Evolutionary conservation across 2,113 vertebrate genomes (phyloP), one percentile per base, ranked within the genome.

Genomic region (Xenopus borealis): DNA sequence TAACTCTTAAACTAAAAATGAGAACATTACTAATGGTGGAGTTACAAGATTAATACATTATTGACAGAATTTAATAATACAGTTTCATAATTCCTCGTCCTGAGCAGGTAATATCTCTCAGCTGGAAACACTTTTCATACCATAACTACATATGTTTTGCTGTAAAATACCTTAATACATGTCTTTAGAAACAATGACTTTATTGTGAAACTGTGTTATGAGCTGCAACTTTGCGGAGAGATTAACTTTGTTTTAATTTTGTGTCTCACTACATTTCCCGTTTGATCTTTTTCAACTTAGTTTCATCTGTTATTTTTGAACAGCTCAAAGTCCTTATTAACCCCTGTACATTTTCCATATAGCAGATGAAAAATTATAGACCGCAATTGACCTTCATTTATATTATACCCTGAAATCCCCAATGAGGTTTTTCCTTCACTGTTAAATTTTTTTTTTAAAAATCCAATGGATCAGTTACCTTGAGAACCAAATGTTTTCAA

Each of bases 31-130:
- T 79, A 80, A 66, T 77, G 85, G 84, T 86, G 83, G 72, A 83
- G 82, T 83, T 83, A 84, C 80, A 86, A 88, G 89, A 87, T 90
- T 93, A 91, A 90, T 88, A 79, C 66, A 76, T 82, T 87, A 83
- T 81, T 88, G 90, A 91, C 86, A 89, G 89, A 88, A 90, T 93
- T 92, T 92, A 93, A 93, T 93, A 89, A 92, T 88, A 88, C 12
- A 85, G 89, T 81, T 91, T 91, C 89, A 89, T 88, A 82, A 86
- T 86, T 82, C 87, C 91, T 92, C 89, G 91, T 92, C 89, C 88
- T 89, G 83, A 82, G 86, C 80, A 85, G 33, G 81, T 85, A 87
- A 84, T 82, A 77, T 78, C 85, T 85, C 90, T 20, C 90, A 82
- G 88, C 82, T 80, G 91, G 91, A 86, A 85, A 81, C 81, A 76